Percentiles rank a stretch among this genome's conserved stretches.
phyloP scores from a whole-genome alignment of 2,797 vertebrate species.

The Amniataba percoides region DNA sequence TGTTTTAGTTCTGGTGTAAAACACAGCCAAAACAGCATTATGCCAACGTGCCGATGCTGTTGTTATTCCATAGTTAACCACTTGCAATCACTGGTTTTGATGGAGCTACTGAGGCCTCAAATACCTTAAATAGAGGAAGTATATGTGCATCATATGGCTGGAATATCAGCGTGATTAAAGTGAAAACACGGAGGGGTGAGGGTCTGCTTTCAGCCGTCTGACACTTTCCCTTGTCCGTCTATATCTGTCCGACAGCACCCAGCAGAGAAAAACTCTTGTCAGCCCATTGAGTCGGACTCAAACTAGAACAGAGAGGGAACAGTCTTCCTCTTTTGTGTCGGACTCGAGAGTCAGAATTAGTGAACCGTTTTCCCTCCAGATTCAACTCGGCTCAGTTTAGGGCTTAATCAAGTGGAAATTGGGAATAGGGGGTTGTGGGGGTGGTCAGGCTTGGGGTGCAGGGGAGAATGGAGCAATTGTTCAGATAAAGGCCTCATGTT shows the following conservation, averaged over 20 bases:
- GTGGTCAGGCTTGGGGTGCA: slow-evolving; percentile 72
- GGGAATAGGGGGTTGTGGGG: slow-evolving; percentile 75
- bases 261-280: slow-evolving; percentile 27
- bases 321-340: slow-evolving; percentile 66
- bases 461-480: slow-evolving; percentile 88
- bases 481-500: slow-evolving; percentile 84
- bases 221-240: neutral
- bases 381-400: slow-evolving; percentile 82
- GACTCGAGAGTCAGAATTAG: slow-evolving; percentile 76
- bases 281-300: slow-evolving; percentile 41
- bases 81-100: neutral
- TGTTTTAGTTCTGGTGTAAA: neutral
- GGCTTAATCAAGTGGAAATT: slow-evolving; percentile 89
- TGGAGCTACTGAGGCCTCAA: neutral
- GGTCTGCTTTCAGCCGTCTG: slow-evolving; percentile 5
- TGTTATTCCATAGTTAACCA: neutral
- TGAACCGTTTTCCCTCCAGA: slow-evolving; percentile 84
- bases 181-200: neutral
- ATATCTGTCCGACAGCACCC: slow-evolving; percentile 12
- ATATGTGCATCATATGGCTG: neutral
- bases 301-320: slow-evolving; percentile 37
- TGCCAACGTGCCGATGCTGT: neutral
- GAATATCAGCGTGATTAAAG: neutral
- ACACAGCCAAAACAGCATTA: neutral
- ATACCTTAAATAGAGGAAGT: neutral